Conservation (phyloP, 2,888 invertebrate species). For the Drosophila bunnanda region DNA sequence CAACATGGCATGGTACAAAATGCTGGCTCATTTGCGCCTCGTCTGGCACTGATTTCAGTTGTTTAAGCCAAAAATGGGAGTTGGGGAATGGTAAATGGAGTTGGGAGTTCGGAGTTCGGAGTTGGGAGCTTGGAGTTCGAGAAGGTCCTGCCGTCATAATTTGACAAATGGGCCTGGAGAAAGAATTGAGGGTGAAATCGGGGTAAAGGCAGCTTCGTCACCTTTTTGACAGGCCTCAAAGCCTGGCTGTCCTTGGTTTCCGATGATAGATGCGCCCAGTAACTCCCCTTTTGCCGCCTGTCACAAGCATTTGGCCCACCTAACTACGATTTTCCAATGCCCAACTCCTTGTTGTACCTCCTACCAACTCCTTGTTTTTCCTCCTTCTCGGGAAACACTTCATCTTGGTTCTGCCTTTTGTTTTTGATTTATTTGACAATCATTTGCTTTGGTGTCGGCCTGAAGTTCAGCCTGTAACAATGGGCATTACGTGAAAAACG, state of each 20-base stretch:
- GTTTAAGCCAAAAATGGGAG: slow-evolving; percentile 20
- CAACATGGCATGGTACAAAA: slow-evolving; percentile 52
- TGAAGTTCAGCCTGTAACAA: slow-evolving; percentile 44
- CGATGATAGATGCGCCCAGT: slow-evolving; percentile 45
- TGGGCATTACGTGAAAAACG: slow-evolving; percentile 69
- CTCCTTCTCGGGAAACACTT: slow-evolving; percentile 10
- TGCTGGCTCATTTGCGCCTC: slow-evolving; percentile 74
- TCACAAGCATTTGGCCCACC: slow-evolving; percentile 31
- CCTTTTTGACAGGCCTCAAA: slow-evolving; percentile 64
- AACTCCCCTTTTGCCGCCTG: slow-evolving; percentile 13
- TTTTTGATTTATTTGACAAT: slow-evolving; percentile 77
- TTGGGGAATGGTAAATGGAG: slow-evolving; percentile 13
- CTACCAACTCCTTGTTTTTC: neutral
- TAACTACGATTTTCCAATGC: neutral
- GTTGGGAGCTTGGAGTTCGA: neutral
- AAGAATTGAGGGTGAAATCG: neutral
- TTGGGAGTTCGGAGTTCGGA: slow-evolving; percentile 10
- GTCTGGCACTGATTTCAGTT: slow-evolving; percentile 65
- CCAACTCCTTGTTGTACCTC: neutral
- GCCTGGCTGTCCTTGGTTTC: slow-evolving; percentile 8
- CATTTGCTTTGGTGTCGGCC: slow-evolving; percentile 59
- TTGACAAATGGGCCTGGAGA: slow-evolving; percentile 68
- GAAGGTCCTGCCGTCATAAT: slow-evolving; percentile 51
- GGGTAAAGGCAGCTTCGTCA: slow-evolving; percentile 64
- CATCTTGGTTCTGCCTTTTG: slow-evolving; percentile 47